Evolutionary conservation across 30 jellyfish, hydroid and myxozoan genomes (phyloP), one percentile per base, ranked within the genome.

Genomic region (Rhopilema esculentum): DNA sequence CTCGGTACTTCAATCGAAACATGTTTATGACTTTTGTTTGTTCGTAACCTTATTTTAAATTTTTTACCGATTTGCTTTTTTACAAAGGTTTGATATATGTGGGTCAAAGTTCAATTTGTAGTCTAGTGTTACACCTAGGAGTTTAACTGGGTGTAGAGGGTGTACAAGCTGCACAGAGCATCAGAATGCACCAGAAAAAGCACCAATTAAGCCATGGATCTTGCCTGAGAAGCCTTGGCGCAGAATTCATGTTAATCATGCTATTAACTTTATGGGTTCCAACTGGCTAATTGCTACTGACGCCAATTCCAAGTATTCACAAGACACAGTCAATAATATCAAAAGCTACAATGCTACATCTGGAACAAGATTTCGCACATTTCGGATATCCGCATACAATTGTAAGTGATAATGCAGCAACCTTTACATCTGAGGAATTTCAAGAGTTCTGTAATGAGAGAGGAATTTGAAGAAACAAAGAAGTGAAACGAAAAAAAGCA

Each of bases 361-460:
- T 79, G 69, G 89, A 63, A 29, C 48, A 79, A 57, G 80, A 79
- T 79, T 79, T 79, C 65, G 89, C 89, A 65, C 61, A 52, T 24
- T 79, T 79, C 80, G 84, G 89, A 21, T 67, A 63, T 30, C 89
- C 80, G 89, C 32, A 53, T 81, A 79, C 80, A 67, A 79, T 79
- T 67, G 89, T 51, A 65, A 63, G 69, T 30, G 89, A 57, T 65
- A 79, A 79, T 62, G 67, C 89, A 30, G n/a, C 63, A 63, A 79
- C 80, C 27, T 79, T 79, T 67, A 79, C 80, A 67, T 79, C 89
- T 63, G 84, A 79, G 69, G 89, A 79, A 79, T 79, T 79, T 79
- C 89, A 79, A 79, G 80, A 67, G 50, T 79, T 65, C 80, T 79
- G 89, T 52, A 51, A 79, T 28, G 79, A 65, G 80, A 79, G 80